A percentile compares a stretch with the other conserved stretches of the same genome.
Evolutionary conservation across 2,888 invertebrate genomes (phyloP).

Genomic region (Carpatolechia fugitivella): DNA sequence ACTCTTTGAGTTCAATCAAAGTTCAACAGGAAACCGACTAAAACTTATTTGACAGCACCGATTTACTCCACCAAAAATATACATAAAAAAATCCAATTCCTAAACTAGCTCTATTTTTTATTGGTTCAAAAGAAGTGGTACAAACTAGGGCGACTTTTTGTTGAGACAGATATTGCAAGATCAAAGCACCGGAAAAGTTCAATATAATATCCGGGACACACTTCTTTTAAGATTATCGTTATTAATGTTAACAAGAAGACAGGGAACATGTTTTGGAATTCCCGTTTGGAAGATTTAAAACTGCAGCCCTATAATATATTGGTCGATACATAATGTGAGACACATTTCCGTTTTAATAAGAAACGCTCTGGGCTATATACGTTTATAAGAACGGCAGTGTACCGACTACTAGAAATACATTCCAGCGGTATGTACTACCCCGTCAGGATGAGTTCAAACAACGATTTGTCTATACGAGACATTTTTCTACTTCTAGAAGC

Average conservation of each 20-base stretch:
- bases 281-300: background rate
- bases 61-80: background rate
- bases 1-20: background rate
- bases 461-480: too few relatives aligned
- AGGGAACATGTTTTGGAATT: constrained; percentile 3
- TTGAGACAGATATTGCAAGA: constrained; percentile 28
- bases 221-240: background rate
- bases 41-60: background rate
- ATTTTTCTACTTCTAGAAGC: too few relatives aligned
- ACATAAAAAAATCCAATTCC: background rate
- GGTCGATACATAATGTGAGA: too few relatives aligned
- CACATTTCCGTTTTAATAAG: too few relatives aligned
- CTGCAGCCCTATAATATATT: too few relatives aligned
- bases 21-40: background rate
- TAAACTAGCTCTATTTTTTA: background rate
- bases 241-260: background rate
- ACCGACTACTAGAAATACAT: too few relatives aligned
- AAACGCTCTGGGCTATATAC: too few relatives aligned
- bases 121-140: background rate
- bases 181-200: constrained; percentile 56
- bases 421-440: too few relatives aligned
- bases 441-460: too few relatives aligned
- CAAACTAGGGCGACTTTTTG: background rate
- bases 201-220: constrained; percentile 47
- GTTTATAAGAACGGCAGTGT: too few relatives aligned